Base-by-base conservation (phyloP, 2,888 invertebrate genomes). In the Ramazzottius varieornatus region DNA sequence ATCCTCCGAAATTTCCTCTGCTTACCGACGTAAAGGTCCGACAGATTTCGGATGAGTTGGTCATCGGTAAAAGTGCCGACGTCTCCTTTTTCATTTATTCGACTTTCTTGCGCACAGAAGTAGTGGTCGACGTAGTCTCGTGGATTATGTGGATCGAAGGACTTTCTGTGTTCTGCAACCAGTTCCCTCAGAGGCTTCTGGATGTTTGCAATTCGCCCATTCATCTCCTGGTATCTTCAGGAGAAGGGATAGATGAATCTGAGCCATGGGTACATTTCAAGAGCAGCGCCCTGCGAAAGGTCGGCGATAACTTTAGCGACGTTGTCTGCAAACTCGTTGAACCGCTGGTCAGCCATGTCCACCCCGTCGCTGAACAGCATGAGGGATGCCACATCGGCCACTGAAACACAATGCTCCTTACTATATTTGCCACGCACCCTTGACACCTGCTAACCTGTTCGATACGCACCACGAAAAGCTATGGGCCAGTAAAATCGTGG, bases 81-180 rank as follows among this genome's bases (percentile, higher is more conserved):
- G 24, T 24, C 29, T 20, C 20, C 40, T 40, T 20, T 20, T 20
- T 8, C 40, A 8, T 8, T 40, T 40, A 13, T 40, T 40, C 40
- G 40, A n/a, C 29, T 29, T 16, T 16, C 20, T 54, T 65, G 64
- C 54, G 68, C 68, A 32, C 40, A 46, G 1, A 68, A 63, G 33
- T 66, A 69, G 13, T 67, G 65, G 40, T 68, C 69, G 20, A 68
- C 66, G 33, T 67, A 68, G 64, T 69, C 69, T 32, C 66, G 64
- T 4, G 65, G 64, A 63, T 68, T 65, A 2, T 66, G 65, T 63
- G 65, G 66, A 32, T 67, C 65, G 63, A 67, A 69, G 32, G 64
- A 65, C 32, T 64, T 65, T 32, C 63, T 54, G 66, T 69, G 69
- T 2, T 67, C 65, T 2, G 65, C 65, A 13, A 67, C 64, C 33